Percentiles rank a stretch among this genome's conserved stretches.
These are phyloP conservation scores for Xanthorhoe spadicearia DNA, from an alignment of 2,888 invertebrate genomes.

Conservation along the genomic window DNA sequence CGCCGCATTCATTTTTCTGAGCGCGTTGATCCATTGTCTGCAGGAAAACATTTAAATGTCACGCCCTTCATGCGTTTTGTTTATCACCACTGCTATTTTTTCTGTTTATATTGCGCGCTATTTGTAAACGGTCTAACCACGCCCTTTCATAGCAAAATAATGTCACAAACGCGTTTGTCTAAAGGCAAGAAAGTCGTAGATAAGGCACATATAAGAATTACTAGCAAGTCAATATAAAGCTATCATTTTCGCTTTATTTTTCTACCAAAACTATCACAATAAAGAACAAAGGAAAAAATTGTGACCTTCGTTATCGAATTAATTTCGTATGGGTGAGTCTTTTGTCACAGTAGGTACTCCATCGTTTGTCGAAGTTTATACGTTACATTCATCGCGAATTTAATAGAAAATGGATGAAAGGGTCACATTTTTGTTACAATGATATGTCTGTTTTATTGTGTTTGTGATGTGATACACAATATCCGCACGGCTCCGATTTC, in stretches of 20 bases:
- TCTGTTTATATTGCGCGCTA: background rate
- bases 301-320: slow-evolving; percentile 74
- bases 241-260: background rate
- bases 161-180: too few species aligned
- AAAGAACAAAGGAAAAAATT: slow-evolving; percentile 52
- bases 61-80: background rate
- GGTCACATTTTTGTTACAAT: slow-evolving; percentile 60
- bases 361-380: slow-evolving; percentile 75
- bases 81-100: background rate
- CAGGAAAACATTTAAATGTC: background rate
- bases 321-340: slow-evolving; percentile 68
- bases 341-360: slow-evolving; percentile 67
- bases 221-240: background rate
- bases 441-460: slow-evolving; percentile 57
- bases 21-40: background rate
- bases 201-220: background rate
- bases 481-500: slow-evolving; percentile 45
- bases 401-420: slow-evolving; percentile 68
- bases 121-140: too few species aligned
- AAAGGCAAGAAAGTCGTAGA: background rate
- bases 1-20: background rate
- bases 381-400: slow-evolving; percentile 69
- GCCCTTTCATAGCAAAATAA: too few species aligned
- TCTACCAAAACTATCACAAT: background rate
- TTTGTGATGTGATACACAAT: slow-evolving; percentile 56